Evolutionary conservation across 1,140 invertebrate species (phyloP).

Genomic region (Ectropis grisescens): DNA sequence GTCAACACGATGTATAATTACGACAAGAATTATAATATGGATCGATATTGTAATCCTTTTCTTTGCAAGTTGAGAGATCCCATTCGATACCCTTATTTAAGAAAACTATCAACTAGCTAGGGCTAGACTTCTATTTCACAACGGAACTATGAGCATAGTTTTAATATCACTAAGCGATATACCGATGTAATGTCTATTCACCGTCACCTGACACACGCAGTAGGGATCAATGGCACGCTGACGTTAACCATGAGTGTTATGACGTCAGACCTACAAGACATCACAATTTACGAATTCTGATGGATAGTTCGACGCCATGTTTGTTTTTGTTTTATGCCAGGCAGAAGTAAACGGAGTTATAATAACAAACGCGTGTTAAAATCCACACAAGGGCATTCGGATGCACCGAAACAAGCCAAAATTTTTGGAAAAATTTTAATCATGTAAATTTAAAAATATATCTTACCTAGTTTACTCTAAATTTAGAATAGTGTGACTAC

Average conservation of each 20-base stretch:
- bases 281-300: no score
- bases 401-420: constrained; percentile 45
- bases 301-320: no score
- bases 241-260: no score
- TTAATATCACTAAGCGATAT: constrained; percentile 62
- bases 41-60: constrained; percentile 4
- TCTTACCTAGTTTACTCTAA: constrained; percentile 38
- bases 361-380: no score
- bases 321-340: no score
- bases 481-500: constrained; percentile 49
- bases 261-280: no score
- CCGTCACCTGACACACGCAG: no score
- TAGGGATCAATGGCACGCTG: no score
- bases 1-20: constrained; percentile 2
- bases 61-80: constrained; percentile 9
- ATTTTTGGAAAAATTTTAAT: constrained; percentile 19
- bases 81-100: constrained; percentile 34
- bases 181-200: no score
- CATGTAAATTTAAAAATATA: constrained; percentile 48
- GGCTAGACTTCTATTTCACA: constrained; percentile 54
- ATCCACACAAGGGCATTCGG: constrained; percentile 24
- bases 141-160: constrained; percentile 56
- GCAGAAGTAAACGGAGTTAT: no score
- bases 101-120: constrained; percentile 56
- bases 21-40: constrained; percentile 2